Conservation (phyloP, 2,888 invertebrate genomes). For the Idaea dimidiata region DNA sequence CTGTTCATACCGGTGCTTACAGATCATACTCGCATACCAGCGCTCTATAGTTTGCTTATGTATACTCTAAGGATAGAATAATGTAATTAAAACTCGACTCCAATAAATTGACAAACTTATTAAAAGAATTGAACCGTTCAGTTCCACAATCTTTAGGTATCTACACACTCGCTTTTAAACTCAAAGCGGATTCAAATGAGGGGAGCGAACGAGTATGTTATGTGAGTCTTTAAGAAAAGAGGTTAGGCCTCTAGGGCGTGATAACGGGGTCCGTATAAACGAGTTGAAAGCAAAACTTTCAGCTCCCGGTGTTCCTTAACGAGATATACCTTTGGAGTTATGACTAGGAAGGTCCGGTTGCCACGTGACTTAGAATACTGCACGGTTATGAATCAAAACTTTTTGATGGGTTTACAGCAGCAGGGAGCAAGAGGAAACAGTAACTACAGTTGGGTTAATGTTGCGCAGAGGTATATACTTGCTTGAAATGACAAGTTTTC, state of each 20-base stretch:
- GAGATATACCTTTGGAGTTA: slow-evolving; percentile 44
- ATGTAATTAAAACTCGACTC: background rate
- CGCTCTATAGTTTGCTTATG: too few species aligned
- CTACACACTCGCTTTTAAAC: background rate
- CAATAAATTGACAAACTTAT: background rate
- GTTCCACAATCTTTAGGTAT: background rate
- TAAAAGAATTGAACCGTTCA: background rate
- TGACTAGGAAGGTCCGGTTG: slow-evolving; percentile 29
- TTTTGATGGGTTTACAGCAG: slow-evolving; percentile 29
- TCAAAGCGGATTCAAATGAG: background rate
- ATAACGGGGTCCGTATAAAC: slow-evolving; percentile 54
- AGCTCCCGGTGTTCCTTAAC: slow-evolving; percentile 49
- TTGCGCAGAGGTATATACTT: too few species aligned
- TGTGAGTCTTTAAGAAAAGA: slow-evolving; percentile 43
- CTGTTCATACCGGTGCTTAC: too few species aligned
- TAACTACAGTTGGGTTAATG: background rate
- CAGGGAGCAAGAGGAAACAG: slow-evolving; percentile 22
- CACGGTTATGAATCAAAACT: slow-evolving; percentile 28
- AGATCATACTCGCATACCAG: too few species aligned
- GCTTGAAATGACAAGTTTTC: too few species aligned
- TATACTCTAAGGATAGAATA: too few species aligned
- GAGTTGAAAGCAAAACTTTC: slow-evolving; percentile 58
- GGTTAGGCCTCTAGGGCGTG: slow-evolving; percentile 61
- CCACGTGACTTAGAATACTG: slow-evolving; percentile 29
- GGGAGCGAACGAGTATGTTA: slow-evolving; percentile 1